Evolutionary conservation across 53 echinoderm and acorn worm genomes (phyloP), one percentile per base, ranked within the genome.

Genomic region (Temnopleurus reevesii): DNA sequence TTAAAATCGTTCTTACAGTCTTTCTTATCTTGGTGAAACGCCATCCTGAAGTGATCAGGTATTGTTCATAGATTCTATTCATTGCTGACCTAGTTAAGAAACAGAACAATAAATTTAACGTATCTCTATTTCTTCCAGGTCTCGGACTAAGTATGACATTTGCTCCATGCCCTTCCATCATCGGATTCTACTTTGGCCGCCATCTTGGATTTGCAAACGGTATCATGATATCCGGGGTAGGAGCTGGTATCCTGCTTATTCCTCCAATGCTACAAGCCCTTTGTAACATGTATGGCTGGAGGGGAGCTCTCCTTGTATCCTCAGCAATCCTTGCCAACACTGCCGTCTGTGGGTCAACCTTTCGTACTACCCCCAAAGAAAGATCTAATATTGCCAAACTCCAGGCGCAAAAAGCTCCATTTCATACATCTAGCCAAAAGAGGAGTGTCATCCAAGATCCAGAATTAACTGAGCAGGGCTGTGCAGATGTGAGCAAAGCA

Each of bases 181-280:
- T 93, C n/a, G 81, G 77, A 41, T 83, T 89, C 36, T 89, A 89
- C 61, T 93, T 93, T 84, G 76, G 81, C 76, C 53, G 76, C 54
- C 49, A 81, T 44, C 89, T 89, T 49, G 84, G 77, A 3, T 91
- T 91, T 12, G 93, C 93, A 10, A 89, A 89, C 55, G 91, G 89
- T 17, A 59, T 93, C 35, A 90, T 90, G 45, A 88, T 60, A 56
- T 91, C 93, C 46, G 93, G 93, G 18, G 77, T 89, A 15, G 93
- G 93, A 41, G 89, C 89, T 13, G 93, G 93, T 21, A 82, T 89
- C 34, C 38, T 93, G 41, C 56, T 89, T 0, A 33, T 89, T 26
- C 93, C 93, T 38, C 91, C 93, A 0, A 25, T 91, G 13, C 53
- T 89, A 5, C 94, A 90, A 43, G 53, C 53, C 0, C 81, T 92